Percentiles rank a stretch among this genome's conserved stretches.
phyloP scores from a whole-genome alignment of 64 coral and sea anemone genomes.

The Montipora sp. region DNA sequence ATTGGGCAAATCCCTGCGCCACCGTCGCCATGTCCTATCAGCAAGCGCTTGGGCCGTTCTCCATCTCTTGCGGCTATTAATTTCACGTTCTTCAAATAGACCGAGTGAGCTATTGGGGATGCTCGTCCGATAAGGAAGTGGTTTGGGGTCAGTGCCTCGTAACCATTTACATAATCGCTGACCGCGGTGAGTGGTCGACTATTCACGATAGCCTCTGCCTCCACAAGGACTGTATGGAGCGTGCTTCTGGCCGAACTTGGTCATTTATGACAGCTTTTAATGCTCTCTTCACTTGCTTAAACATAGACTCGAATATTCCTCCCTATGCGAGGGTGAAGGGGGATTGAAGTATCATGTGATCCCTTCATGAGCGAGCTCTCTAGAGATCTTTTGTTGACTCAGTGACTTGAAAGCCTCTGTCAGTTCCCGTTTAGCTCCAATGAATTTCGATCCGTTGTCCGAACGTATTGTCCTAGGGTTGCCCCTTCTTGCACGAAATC shows the following conservation, averaged over 20 bases:
- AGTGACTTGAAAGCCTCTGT: slow-evolving; percentile 8
- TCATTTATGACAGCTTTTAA: no score
- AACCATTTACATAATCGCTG: not conserved
- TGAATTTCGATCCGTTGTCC: not conserved
- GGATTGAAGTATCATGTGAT: no score
- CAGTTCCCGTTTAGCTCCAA: slow-evolving; percentile 1
- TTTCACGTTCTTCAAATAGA: not conserved
- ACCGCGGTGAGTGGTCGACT: not conserved
- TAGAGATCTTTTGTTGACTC: not conserved
- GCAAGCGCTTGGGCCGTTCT: not conserved
- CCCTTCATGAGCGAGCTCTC: no score
- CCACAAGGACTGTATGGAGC: no score
- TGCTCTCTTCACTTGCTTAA: slow-evolving; percentile 31
- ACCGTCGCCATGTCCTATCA: slow-evolving; percentile 44
- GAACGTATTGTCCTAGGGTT: no score
- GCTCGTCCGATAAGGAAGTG: no score
- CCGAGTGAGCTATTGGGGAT: slow-evolving; percentile 11
- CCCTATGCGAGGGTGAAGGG: no score
- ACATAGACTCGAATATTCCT: not conserved
- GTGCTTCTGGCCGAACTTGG: no score
- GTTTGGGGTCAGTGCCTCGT: no score
- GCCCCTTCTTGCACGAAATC: no score
- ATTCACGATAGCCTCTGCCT: no score
- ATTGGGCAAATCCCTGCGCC: slow-evolving; percentile 33
- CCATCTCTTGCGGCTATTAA: not conserved